phyloP scores from a whole-genome alignment of 2,797 vertebrate genomes.

The Mormyrops attenuatus region DNA sequence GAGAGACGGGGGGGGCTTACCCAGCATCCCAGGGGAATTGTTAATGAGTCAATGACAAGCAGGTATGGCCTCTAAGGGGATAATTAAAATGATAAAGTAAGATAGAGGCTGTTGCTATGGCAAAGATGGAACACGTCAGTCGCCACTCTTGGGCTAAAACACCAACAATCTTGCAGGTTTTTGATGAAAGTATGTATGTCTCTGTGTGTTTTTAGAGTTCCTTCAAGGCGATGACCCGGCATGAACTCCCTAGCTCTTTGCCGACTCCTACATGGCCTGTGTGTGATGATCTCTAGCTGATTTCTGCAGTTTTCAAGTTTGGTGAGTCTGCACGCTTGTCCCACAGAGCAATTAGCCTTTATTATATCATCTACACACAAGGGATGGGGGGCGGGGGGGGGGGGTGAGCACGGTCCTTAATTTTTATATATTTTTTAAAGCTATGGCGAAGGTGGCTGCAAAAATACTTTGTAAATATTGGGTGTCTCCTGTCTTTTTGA shows the following conservation, averaged over 20 bases:
- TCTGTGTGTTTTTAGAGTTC: constrained; percentile 3
- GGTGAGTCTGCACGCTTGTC: constrained; percentile 26
- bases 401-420: background rate
- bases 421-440: background rate
- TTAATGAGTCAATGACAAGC: constrained; percentile 48
- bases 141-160: constrained; percentile 38
- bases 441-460: background rate
- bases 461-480: constrained; percentile 12
- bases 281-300: constrained; percentile 37
- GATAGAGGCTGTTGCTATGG: constrained; percentile 38
- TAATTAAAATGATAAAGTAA: constrained; percentile 53
- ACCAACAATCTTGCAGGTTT: constrained; percentile 33
- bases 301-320: constrained; percentile 29
- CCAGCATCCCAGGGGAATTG: constrained; percentile 39
- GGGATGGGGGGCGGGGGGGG: background rate
- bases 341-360: background rate
- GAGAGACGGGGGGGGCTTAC: constrained; percentile 21
- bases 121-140: constrained; percentile 24
- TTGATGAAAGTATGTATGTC: constrained; percentile 41
- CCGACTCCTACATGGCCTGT: constrained; percentile 30
- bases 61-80: constrained; percentile 49
- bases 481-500: constrained; percentile 4
- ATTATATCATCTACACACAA: constrained; percentile 8
- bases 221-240: constrained; percentile 40
- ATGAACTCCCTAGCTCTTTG: constrained; percentile 28